Percentiles rank a stretch among this genome's conserved stretches.
Evolutionary conservation across 2,888 invertebrate genomes (phyloP).

Genomic region (Brenthis daphne): DNA sequence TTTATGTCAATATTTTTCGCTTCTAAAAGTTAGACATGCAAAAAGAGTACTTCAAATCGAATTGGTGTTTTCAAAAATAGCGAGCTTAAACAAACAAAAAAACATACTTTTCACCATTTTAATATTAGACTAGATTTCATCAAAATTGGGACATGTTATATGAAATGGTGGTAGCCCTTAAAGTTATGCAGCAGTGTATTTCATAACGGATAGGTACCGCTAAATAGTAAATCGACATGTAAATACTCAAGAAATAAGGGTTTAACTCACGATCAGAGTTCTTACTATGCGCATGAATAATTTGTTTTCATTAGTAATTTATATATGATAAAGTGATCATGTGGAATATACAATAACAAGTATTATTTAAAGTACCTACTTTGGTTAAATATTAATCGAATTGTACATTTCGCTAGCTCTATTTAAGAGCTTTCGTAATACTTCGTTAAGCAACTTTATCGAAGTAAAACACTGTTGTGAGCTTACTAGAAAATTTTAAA

Average conservation of each 20-base stretch:
- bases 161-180: background rate
- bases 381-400: conserved; percentile 16
- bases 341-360: conserved; percentile 61
- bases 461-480: too few species aligned
- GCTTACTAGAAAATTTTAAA: too few species aligned
- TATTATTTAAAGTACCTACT: conserved; percentile 51
- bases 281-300: conserved; percentile 81
- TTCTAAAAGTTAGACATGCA: too few species aligned
- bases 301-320: conserved; percentile 76
- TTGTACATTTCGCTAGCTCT: conserved; percentile 7
- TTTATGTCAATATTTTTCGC: too few species aligned
- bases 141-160: too few species aligned
- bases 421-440: background rate
- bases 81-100: too few species aligned
- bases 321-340: conserved; percentile 69
- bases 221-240: conserved; percentile 49
- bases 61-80: too few species aligned
- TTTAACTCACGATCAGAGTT: conserved; percentile 61
- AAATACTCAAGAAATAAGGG: conserved; percentile 61
- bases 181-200: conserved; percentile 14
- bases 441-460: background rate
- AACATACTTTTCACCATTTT: too few species aligned
- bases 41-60: too few species aligned
- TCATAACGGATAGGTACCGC: conserved; percentile 17
- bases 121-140: too few species aligned